A percentile compares a stretch with the other conserved stretches of the same genome.
phyloP scores from a whole-genome alignment of 2,113 vertebrate genomes.

The Colius striatus region DNA sequence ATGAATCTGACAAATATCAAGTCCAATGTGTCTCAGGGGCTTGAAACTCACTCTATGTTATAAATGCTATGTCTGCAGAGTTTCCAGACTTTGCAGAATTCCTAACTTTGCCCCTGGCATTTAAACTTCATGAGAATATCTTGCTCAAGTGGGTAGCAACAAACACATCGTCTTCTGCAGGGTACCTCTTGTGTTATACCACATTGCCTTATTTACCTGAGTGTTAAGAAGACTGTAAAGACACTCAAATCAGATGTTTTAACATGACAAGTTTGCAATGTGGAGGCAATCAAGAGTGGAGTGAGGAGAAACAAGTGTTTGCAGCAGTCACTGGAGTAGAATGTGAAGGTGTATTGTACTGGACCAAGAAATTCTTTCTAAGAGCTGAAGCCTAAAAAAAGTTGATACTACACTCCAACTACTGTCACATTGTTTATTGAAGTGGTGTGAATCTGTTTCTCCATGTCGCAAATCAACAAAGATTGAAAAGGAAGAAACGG shows the following conservation, averaged over 20 bases:
- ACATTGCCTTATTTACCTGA: neutral
- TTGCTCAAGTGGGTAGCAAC: neutral
- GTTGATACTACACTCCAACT: neutral
- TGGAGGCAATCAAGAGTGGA: neutral
- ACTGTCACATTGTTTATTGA: neutral
- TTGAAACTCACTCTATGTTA: neutral
- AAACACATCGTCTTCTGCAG: neutral
- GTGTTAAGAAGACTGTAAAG: neutral
- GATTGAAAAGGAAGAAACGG: neutral
- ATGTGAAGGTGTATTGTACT: neutral
- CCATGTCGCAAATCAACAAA: neutral
- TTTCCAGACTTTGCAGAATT: neutral
- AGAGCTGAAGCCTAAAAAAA: neutral
- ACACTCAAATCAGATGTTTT: neutral
- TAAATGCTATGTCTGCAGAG: neutral
- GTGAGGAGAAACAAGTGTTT: neutral
- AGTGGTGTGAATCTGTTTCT: rapidly evolving
- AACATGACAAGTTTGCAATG: neutral
- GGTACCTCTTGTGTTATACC: neutral
- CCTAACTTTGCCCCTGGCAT: neutral
- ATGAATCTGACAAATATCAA: neutral
- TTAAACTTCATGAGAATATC: neutral
- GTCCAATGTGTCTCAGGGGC: rapidly evolving
- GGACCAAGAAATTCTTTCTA: neutral
- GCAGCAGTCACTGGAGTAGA: neutral